These are phyloP conservation scores for Meloidogyne hapla DNA, from an alignment of 1,140 invertebrate genomes.

Conservation along the genomic window DNA sequence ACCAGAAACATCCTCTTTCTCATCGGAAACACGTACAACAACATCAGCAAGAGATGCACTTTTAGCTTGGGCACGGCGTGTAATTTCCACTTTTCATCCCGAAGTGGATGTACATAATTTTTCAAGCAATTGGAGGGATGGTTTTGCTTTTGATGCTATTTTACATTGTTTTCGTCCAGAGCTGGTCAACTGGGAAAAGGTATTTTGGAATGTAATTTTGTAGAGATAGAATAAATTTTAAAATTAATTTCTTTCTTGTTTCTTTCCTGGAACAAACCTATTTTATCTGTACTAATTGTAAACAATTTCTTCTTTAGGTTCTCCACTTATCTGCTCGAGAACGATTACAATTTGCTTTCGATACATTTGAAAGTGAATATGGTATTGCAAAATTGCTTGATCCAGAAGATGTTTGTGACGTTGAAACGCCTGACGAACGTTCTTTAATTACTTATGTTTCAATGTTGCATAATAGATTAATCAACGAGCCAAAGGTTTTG, in stretches of 20 bases:
- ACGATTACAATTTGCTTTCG: conserved; percentile 90
- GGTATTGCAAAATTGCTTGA: conserved; percentile 95
- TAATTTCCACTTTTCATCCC: conserved; percentile 84
- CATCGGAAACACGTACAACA: conserved; percentile 69
- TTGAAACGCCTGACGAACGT: conserved; percentile 95
- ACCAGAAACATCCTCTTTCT: conserved; percentile 16
- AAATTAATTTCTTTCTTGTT: too few relatives aligned
- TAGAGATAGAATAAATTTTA: too few relatives aligned
- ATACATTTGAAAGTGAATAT: conserved; percentile 91
- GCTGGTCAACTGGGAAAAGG: conserved; percentile 61
- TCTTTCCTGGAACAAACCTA: too few relatives aligned
- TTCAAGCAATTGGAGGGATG: conserved; percentile 93
- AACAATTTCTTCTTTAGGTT: conserved; percentile 9
- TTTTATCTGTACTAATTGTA: too few relatives aligned
- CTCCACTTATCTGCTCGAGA: conserved; percentile 69
- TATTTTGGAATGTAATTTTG: conserved; percentile 11
- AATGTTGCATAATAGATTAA: conserved; percentile 83
- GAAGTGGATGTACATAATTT: conserved; percentile 92
- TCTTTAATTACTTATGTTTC: conserved; percentile 99
- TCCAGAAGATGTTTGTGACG: conserved; percentile 94
- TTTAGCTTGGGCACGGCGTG: conserved; percentile 85
- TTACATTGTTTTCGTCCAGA: conserved; percentile 80
- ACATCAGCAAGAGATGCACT: conserved; percentile 89
- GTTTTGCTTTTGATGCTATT: conserved; percentile 95
- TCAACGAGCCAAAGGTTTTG: conserved; percentile 44